Base-by-base conservation (phyloP, 1,140 invertebrate species). In the Drosophila sturtevanti region DNA sequence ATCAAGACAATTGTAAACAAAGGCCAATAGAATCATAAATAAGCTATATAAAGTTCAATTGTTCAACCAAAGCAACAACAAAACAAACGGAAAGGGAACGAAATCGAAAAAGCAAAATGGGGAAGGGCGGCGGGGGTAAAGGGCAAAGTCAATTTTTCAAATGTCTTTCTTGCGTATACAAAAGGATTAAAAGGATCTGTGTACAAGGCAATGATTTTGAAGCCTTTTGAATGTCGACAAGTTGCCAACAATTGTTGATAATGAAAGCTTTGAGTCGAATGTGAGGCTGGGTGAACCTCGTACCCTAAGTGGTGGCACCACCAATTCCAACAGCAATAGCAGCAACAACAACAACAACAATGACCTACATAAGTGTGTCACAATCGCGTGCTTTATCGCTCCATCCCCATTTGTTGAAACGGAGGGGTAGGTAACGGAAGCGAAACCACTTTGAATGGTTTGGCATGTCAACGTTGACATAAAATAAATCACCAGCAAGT, bases 391-490 rank as follows among this genome's bases (percentile, higher is more conserved):
- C 79, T 89, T 89, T 89, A 89, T 84, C 79, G 84, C 70, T 70
- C 76, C 72, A n/a, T 66, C 68, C 61, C 59, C 63, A 61, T 61
- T 61, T 48, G 4, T 62, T 72, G 52, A 51, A 63, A 31, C 77
- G 80, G 72, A 52, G 76, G 62, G 38, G n/a, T n/a, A 27, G 41
- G 55, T 71, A 72, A 59, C 82, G 86, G 86, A 90, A 90, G 78
- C 70, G 76, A 90, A 90, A 90, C 81, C 86, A 81, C 86, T 90
- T 86, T 90, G 86, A 90, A 90, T 90, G 81, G 86, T 90, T 90
- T 90, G 87, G 86, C 87, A 90, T 90, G 86, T 90, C 86, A 90
- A 86, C 86, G 81, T 86, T 90, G 86, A 87, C 86, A 90, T 90
- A 90, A 89, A 89, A 89, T 89, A 89, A 90, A 90, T 90, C 87